These are phyloP conservation scores for Isurus oxyrinchus DNA, from an alignment of 2,113 vertebrate species.

Conservation along the genomic window DNA sequence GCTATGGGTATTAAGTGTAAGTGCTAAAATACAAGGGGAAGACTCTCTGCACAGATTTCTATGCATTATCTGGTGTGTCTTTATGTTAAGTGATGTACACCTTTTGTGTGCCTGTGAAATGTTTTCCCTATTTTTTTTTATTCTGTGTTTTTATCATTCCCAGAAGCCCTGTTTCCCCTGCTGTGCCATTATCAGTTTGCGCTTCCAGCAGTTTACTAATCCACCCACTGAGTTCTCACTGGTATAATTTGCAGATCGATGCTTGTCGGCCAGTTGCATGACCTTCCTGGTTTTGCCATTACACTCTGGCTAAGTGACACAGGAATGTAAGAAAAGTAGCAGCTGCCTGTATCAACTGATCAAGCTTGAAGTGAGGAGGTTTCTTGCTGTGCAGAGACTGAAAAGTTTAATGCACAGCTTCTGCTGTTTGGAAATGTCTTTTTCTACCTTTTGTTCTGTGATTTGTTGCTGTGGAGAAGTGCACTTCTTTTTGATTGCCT, in stretches of 20 bases:
- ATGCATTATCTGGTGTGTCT: background rate
- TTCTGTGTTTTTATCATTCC: background rate
- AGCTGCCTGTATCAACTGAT: background rate
- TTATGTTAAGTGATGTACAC: background rate
- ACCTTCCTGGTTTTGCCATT: background rate
- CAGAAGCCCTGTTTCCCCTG: too few species aligned
- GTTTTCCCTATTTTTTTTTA: background rate
- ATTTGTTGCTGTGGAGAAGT: background rate
- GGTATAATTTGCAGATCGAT: background rate
- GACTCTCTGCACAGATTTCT: background rate
- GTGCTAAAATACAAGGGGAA: background rate
- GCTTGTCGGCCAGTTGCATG: background rate
- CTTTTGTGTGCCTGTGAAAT: background rate
- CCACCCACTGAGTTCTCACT: background rate
- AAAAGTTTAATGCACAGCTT: background rate
- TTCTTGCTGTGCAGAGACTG: background rate
- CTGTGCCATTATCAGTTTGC: too few species aligned
- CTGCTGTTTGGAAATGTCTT: background rate
- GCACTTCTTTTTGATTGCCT: background rate
- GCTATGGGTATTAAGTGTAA: background rate
- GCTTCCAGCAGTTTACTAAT: too few species aligned
- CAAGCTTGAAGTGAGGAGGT: background rate
- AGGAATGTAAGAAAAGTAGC: background rate
- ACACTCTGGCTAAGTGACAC: background rate
- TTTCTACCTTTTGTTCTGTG: background rate